Evolutionary conservation across 2,113 vertebrate species (phyloP).

Genomic region (Cariama cristata): DNA sequence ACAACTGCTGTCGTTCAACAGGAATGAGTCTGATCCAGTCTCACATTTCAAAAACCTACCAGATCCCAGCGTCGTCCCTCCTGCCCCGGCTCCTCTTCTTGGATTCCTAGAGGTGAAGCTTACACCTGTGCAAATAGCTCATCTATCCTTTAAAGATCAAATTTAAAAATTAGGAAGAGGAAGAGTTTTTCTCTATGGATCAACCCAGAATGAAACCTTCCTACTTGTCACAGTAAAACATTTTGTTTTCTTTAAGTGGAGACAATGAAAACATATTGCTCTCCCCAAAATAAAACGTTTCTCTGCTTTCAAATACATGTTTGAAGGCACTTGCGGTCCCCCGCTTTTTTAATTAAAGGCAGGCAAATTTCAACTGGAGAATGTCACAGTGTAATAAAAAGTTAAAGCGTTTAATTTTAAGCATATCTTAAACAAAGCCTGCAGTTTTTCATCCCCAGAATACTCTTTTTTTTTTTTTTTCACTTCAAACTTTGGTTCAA

Average conservation of each 20-base stretch:
- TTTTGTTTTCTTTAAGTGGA: background rate
- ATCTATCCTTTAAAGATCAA: background rate
- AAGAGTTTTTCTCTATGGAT: background rate
- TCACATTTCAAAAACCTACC: background rate
- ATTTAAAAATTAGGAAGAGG: background rate
- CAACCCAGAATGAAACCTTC: background rate
- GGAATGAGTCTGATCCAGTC: background rate
- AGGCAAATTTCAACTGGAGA: conserved; percentile 16
- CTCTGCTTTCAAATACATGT: background rate
- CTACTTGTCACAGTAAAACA: background rate
- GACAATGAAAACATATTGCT: conserved; percentile 19
- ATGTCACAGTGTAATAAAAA: conserved; percentile 27
- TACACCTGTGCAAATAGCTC: background rate
- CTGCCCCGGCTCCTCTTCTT: background rate
- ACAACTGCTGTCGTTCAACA: fast-evolving
- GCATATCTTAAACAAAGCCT: conserved; percentile 22
- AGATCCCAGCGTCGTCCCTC: fast-evolving
- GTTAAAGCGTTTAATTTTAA: background rate
- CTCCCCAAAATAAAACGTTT: background rate
- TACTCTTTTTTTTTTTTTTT: background rate
- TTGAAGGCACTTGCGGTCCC: background rate
- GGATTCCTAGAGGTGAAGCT: background rate
- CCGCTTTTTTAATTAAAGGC: conserved; percentile 32
- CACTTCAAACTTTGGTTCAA: background rate
- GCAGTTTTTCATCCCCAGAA: conserved; percentile 30